Evolutionary conservation across 2,797 vertebrate genomes (phyloP), one percentile per base, ranked within the genome.

Genomic region (Craterocephalus amniculus): DNA sequence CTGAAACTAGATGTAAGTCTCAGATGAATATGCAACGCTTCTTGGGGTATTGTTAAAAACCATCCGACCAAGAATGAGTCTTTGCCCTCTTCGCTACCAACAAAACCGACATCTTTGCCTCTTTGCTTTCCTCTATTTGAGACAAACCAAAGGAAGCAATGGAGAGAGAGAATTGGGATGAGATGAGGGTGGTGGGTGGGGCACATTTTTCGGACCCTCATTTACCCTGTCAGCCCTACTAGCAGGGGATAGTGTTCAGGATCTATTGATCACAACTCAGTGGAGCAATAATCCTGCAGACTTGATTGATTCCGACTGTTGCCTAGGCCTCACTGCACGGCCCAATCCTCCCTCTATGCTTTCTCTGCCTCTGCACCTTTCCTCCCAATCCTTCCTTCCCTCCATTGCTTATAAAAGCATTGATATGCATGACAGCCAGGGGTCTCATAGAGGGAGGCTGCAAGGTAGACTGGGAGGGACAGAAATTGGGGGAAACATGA

Each of bases 241-340:
- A 90, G 92, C 90, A 87, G 87, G 86, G 91, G 84, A 90, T 92
- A 92, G 89, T 85, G 89, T 91, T 95, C 93, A 84, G 92, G 93
- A 95, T 92, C 92, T 95, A 95, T 95, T 93, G 96, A 97, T 96
- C 92, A 93, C 91, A 91, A 93, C 93, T 93, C 93, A 90, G 89
- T 86, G 79, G 92, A 92, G 91, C 91, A 94, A 94, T 94, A 94
- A 95, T 95, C 94, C 93, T 89, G 79, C 84, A 81, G 91, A 93
- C 92, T 90, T 93, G 94, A 95, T 96, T 95, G 93, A 95, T 95
- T 94, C 72, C 35, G 86, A 89, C 91, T 91, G 91, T 91, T 94
- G 93, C 92, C 90, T 80, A 83, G 92, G 91, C 90, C 89, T 93
- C 88, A 70, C 87, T 92, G 90, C 91, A 89, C 92, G 93, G 87